Evolutionary conservation across 2,113 vertebrate genomes (phyloP).

Genomic region (Aegithalos caudatus): DNA sequence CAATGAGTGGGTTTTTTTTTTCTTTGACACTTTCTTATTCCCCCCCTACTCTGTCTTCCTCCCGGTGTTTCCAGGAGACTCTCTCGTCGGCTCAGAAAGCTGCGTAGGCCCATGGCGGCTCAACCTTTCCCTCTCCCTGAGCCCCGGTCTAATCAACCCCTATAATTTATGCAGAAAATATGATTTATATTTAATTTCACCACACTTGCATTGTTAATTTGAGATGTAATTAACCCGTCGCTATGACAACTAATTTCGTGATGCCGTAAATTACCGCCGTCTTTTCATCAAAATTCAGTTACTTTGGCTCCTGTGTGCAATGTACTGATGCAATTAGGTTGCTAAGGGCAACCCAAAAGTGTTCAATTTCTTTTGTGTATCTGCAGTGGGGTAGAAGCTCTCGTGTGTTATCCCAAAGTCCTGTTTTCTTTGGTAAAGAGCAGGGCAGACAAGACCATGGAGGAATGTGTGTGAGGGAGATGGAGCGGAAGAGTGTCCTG

Average conservation of each 20-base stretch:
- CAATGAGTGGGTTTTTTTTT: neutral
- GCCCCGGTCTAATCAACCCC: constrained; percentile 99
- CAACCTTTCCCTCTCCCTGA: constrained; percentile 99
- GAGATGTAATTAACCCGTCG: constrained; percentile 99
- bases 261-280: constrained; percentile 99
- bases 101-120: constrained; percentile 97
- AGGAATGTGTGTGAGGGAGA: constrained; percentile 65
- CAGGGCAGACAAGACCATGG: constrained; percentile 52
- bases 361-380: constrained; percentile 99
- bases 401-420: constrained; percentile 83
- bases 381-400: constrained; percentile 94
- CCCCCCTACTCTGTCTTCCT: constrained; percentile 34
- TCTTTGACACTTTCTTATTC: constrained; percentile 46
- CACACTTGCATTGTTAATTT: constrained; percentile 99
- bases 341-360: constrained; percentile 99
- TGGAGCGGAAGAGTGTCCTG: constrained; percentile 39
- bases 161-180: constrained; percentile 99
- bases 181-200: constrained; percentile 99
- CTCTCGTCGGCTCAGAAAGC: constrained; percentile 77
- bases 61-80: constrained; percentile 72
- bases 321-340: constrained; percentile 99
- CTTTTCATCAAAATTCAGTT: constrained; percentile 99
- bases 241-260: constrained; percentile 99
- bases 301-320: constrained; percentile 99
- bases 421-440: constrained; percentile 76